phyloP scores from a whole-genome alignment of 2,888 invertebrate genomes.

The Xanthia togata region DNA sequence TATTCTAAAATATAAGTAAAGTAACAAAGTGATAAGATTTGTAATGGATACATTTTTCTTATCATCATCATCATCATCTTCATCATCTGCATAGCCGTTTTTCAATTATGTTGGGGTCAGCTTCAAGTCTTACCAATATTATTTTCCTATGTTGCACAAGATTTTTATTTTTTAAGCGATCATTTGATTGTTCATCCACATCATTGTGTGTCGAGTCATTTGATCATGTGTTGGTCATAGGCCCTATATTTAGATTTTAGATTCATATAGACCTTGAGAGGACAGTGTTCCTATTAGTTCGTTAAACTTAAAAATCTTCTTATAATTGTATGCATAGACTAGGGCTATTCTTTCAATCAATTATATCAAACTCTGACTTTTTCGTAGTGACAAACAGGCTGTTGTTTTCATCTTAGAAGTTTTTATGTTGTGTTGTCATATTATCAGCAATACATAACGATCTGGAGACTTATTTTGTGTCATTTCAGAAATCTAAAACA shows the following conservation, averaged over 20 bases:
- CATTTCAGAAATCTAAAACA: background rate
- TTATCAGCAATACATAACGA: background rate
- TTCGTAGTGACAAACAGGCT: background rate
- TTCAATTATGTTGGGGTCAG: background rate
- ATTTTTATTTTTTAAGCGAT: slow-evolving; percentile 7
- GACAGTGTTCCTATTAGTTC: background rate
- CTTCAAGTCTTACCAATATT: background rate
- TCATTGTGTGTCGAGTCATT: slow-evolving; percentile 2
- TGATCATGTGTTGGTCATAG: slow-evolving; percentile 4
- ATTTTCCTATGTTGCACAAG: slow-evolving; percentile 9
- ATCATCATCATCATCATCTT: background rate
- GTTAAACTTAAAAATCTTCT: background rate
- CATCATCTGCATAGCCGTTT: background rate
- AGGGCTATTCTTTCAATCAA: background rate
- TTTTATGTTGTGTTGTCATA: too few species aligned
- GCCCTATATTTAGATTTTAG: slow-evolving; percentile 21
- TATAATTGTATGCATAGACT: background rate
- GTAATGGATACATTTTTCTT: background rate
- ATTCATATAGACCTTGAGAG: slow-evolving; percentile 19
- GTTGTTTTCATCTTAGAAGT: background rate
- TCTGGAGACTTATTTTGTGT: background rate
- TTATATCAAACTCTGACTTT: background rate
- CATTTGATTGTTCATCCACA: slow-evolving; percentile 4
- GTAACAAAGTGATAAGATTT: background rate
- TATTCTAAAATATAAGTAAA: background rate